phyloP scores from a whole-genome alignment of 2,888 invertebrate species.

The Microlaimidae sp. region DNA sequence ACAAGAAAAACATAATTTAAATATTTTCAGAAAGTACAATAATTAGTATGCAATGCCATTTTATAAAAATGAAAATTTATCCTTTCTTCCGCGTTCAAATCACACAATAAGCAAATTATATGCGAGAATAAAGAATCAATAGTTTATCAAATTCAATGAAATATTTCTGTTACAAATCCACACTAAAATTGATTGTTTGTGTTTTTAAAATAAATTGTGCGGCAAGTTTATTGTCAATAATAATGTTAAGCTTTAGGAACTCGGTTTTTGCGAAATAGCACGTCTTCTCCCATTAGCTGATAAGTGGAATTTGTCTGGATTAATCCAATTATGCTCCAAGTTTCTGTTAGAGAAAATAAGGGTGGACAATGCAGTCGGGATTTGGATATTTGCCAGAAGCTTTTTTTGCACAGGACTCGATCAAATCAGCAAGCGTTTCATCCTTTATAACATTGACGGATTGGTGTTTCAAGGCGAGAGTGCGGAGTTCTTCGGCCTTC shows the following conservation, averaged over 20 bases:
- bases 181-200: too few species aligned
- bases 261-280: not conserved
- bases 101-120: too few species aligned
- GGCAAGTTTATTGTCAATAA: too few species aligned
- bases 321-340: not conserved
- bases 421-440: not conserved
- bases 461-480: not conserved
- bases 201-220: too few species aligned
- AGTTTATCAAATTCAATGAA: too few species aligned
- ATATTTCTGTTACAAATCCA: too few species aligned
- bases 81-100: too few species aligned
- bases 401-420: not conserved
- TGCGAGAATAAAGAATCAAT: too few species aligned
- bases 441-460: not conserved
- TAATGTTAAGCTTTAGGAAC: not conserved
- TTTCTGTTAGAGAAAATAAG: constrained; percentile 1
- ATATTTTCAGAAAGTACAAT: too few species aligned
- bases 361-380: constrained; percentile 9
- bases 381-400: constrained; percentile 2
- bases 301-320: not conserved
- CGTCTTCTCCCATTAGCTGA: constrained; percentile 8
- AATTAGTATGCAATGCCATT: too few species aligned
- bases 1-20: too few species aligned
- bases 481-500: not conserved
- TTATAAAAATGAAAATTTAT: too few species aligned